Evolutionary conservation across 1,140 invertebrate species (phyloP), one percentile per base, ranked within the genome.

Genomic region (Drosophila paulistorum): DNA sequence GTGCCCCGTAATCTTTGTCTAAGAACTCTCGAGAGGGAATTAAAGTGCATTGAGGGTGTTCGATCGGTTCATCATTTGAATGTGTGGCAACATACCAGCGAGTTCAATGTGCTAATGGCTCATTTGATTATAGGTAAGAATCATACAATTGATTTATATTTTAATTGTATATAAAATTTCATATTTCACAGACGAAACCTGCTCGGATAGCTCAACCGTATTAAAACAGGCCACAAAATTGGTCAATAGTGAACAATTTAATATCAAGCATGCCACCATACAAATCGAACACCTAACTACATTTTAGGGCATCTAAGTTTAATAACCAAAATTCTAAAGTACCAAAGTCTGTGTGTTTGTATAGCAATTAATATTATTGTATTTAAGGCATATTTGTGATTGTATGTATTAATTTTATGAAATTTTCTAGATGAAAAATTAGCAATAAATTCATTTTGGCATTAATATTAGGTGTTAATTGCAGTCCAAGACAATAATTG

Each of bases 21-120:
- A 13, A 79, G 86, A 11, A 86, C 92, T 20, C 90, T 96, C 2
- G 74, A 92, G 57, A 74, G 89, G 61, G 93, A 94, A 58, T 91
- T 97, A 45, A 91, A 92, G 30, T 92, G 92, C 10, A 92, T 97
- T 20, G 85, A 93, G 11, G 96, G 95, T 14, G 96, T 97, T 63
- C 92, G 91, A 77, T 90, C 95, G 78, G 94, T 97, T 55, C 97
- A 98, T 92, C 95, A 95, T 82, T 91, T 97, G 26, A 94, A 97
- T 92, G 94, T 96, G 26, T 98, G 97, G 97, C 94, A 95, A 13
- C 93, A 98, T 23, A 96, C 96, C 42, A 94, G 95, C 70, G 94
- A 96, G 67, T 95, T 95, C 90, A 94, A 94, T 68, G 94, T 95
- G 7, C 92, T 96, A 26, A 94, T 95, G 63, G 96, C 94, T 3